phyloP scores from a whole-genome alignment of 2,888 invertebrate genomes.

The Brenthis ino region DNA sequence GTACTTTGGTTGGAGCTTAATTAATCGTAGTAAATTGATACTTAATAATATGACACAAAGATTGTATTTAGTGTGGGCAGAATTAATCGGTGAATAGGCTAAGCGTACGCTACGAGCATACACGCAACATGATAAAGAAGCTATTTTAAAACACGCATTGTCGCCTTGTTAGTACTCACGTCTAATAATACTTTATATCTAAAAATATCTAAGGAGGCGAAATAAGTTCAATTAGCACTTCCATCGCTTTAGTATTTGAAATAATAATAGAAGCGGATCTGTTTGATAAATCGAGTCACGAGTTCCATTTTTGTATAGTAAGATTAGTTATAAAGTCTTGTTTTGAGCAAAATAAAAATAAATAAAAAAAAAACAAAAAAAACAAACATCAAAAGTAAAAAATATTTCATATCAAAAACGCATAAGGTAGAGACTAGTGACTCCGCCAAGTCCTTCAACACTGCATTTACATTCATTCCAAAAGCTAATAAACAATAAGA shows the following conservation, averaged over 20 bases:
- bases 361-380: no score
- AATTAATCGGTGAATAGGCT: not conserved
- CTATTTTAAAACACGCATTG: constrained; percentile 31
- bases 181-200: constrained; percentile 24
- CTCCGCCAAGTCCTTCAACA: no score
- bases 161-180: constrained; percentile 31
- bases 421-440: no score
- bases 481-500: no score
- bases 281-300: no score
- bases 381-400: no score
- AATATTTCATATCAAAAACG: no score
- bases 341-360: no score
- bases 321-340: no score
- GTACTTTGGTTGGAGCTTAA: not conserved
- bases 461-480: no score
- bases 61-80: not conserved
- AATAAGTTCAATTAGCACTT: constrained; percentile 1
- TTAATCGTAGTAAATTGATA: not conserved
- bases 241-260: not conserved
- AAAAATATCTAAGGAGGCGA: constrained; percentile 4
- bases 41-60: not conserved
- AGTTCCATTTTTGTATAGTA: no score
- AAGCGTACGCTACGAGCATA: constrained; percentile 3
- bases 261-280: no score
- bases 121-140: constrained; percentile 19